Evolutionary conservation across 2,113 vertebrate genomes (phyloP).

Genomic region (Nestor notabilis): DNA sequence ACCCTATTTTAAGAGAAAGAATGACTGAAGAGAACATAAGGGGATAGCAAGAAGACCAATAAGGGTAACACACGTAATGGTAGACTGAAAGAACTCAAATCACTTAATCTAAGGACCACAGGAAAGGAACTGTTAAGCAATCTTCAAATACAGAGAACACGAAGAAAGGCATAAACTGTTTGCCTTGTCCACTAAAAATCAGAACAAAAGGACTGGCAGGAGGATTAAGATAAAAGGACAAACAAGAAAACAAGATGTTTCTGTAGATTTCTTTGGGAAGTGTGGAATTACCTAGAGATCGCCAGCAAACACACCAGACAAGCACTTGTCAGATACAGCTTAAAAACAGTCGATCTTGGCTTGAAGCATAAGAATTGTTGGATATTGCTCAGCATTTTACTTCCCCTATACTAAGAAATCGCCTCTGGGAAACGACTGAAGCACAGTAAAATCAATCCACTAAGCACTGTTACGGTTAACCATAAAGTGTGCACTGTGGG

Average conservation of each 20-base stretch:
- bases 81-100: neutral
- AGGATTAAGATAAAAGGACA: neutral
- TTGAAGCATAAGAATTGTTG: neutral
- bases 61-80: neutral
- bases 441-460: neutral
- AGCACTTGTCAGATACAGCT: neutral
- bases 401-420: neutral
- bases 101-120: fast-evolving
- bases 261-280: neutral
- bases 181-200: neutral
- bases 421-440: neutral
- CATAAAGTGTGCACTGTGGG: fast-evolving
- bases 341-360: neutral
- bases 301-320: neutral
- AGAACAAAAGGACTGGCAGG: neutral
- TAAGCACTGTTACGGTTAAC: neutral
- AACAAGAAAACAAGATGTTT: neutral
- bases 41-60: neutral
- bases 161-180: neutral
- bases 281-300: neutral
- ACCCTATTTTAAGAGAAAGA: neutral
- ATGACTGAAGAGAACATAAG: neutral
- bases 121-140: neutral
- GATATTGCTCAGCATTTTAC: neutral
- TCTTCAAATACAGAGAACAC: neutral